Conservation (phyloP, 2,797 vertebrate species). For the Mergus octosetaceus region DNA sequence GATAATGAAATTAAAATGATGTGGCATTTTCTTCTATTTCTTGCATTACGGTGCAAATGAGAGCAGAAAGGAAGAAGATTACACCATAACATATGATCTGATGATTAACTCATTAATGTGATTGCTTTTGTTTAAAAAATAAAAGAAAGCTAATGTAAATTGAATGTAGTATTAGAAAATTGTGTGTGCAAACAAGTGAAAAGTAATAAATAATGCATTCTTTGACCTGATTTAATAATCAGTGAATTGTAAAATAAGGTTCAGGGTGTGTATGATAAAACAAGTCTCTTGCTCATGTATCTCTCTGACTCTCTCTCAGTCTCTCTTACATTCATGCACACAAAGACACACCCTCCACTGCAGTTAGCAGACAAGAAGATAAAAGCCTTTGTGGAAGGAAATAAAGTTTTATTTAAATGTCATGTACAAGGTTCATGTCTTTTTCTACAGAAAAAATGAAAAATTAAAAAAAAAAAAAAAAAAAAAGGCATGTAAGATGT, state of each 20-base stretch:
- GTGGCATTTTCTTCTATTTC: background rate
- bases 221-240: background rate
- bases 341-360: background rate
- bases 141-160: background rate
- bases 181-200: background rate
- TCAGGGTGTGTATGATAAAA: background rate
- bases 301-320: rapidly evolving
- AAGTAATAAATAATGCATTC: background rate
- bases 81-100: background rate
- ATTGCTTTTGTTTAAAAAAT: background rate
- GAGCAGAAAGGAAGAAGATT: background rate
- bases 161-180: background rate
- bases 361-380: background rate
- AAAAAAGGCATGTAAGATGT: background rate
- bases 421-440: rapidly evolving
- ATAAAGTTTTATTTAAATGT: background rate
- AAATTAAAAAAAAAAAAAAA: background rate
- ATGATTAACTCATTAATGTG: background rate
- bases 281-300: rapidly evolving
- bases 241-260: background rate
- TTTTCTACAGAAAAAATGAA: background rate
- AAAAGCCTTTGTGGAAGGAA: background rate
- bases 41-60: background rate
- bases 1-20: conserved; percentile 12
- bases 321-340: rapidly evolving